These are phyloP conservation scores for Protobothrops flavoviridis DNA, from an alignment of 2,113 vertebrate species.

Conservation along the genomic window DNA sequence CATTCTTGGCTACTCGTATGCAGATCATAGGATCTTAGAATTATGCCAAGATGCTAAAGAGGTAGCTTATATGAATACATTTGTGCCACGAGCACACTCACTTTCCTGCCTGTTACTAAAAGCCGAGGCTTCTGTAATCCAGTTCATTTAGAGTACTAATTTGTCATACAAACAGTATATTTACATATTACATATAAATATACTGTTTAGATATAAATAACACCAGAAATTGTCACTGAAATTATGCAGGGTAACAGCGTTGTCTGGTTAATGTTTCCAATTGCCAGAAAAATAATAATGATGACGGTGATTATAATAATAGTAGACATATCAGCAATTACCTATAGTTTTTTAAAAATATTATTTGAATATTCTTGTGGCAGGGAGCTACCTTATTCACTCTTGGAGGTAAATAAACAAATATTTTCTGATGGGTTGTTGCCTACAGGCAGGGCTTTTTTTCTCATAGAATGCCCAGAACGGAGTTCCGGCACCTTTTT, in stretches of 20 bases:
- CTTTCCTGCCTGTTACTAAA: background rate
- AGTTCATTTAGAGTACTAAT: background rate
- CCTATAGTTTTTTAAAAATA: background rate
- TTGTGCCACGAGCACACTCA: background rate
- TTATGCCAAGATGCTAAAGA: background rate
- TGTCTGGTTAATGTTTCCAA: background rate
- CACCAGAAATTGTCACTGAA: background rate
- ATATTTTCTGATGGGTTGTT: background rate
- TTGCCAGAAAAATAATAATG: background rate
- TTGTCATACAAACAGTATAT: background rate
- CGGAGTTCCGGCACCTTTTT: too few relatives aligned
- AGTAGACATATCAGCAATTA: background rate
- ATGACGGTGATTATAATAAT: background rate
- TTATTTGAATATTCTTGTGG: background rate
- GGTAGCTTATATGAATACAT: background rate
- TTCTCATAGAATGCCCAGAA: too few relatives aligned
- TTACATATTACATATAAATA: background rate
- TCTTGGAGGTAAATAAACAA: background rate
- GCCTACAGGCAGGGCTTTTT: background rate
- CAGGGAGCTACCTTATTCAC: background rate
- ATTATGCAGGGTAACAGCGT: background rate
- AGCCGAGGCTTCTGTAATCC: background rate
- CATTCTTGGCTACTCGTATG: conserved; percentile 21
- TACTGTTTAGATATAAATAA: background rate
- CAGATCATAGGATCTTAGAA: conserved; percentile 3